These are phyloP conservation scores for Xiphophorus birchmanni DNA, from an alignment of 2,797 vertebrate genomes.

Conservation along the genomic window DNA sequence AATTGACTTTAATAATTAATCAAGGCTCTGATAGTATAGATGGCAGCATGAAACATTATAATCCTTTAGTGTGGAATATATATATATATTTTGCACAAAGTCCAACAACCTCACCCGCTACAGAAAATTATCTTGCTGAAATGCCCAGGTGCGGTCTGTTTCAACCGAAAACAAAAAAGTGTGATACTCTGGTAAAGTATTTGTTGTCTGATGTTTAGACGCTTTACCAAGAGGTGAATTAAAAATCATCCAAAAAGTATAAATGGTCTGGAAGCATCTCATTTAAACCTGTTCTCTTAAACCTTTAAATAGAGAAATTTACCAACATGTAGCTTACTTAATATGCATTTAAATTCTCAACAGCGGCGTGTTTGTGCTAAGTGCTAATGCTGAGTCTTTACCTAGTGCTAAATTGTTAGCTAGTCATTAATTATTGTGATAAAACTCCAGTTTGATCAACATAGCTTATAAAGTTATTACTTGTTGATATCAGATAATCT, in stretches of 20 bases:
- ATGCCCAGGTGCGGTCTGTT: background rate
- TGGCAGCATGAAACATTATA: background rate
- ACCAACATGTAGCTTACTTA: background rate
- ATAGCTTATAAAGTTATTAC: background rate
- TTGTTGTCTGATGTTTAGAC: too few species aligned
- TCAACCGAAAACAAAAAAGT: background rate
- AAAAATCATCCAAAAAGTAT: too few species aligned
- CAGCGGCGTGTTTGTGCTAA: background rate
- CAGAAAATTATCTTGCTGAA: background rate
- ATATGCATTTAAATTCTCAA: background rate
- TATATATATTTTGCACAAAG: background rate
- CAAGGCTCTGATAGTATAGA: background rate
- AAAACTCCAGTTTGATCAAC: background rate
- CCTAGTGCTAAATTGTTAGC: background rate
- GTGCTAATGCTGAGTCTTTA: background rate
- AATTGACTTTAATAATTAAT: background rate
- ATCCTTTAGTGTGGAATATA: background rate
- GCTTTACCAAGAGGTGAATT: too few species aligned
- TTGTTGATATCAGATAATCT: background rate
- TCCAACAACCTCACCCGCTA: background rate
- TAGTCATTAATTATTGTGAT: background rate
- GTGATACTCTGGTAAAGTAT: too few species aligned
- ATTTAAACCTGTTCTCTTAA: background rate
- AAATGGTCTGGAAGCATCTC: background rate
- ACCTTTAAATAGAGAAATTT: background rate